These are phyloP conservation scores for Chrysolina oricalcia DNA, from an alignment of 2,888 invertebrate genomes.

Conservation along the genomic window DNA sequence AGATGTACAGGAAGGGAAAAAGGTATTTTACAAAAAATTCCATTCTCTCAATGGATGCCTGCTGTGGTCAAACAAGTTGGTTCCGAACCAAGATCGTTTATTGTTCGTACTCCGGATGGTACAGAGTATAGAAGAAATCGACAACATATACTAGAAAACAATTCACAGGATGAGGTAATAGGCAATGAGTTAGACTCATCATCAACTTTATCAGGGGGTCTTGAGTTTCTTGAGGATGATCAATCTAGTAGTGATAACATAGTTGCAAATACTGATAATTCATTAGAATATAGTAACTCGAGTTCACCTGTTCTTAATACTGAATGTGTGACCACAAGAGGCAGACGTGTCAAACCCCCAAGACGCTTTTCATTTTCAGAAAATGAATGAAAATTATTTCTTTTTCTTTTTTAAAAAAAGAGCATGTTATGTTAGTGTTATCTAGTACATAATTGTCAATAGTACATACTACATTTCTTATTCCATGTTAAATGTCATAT, in stretches of 20 bases:
- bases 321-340: neutral
- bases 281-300: neutral
- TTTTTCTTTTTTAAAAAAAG: neutral
- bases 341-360: neutral
- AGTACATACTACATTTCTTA: too few relatives aligned
- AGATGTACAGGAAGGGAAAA: neutral
- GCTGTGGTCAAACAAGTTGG: neutral
- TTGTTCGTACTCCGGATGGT: neutral
- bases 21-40: neutral
- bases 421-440: neutral
- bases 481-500: too few relatives aligned
- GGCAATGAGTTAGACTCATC: neutral
- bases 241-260: neutral
- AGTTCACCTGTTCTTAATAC: neutral
- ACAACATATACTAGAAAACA: neutral
- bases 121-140: neutral
- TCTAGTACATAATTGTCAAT: too few relatives aligned
- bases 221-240: neutral
- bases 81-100: neutral
- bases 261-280: neutral
- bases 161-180: neutral
- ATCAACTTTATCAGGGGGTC: neutral
- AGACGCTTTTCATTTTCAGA: neutral
- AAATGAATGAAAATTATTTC: neutral
- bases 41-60: neutral